Evolutionary conservation across 2,888 invertebrate species (phyloP).

Genomic region (Resseliella maxima): DNA sequence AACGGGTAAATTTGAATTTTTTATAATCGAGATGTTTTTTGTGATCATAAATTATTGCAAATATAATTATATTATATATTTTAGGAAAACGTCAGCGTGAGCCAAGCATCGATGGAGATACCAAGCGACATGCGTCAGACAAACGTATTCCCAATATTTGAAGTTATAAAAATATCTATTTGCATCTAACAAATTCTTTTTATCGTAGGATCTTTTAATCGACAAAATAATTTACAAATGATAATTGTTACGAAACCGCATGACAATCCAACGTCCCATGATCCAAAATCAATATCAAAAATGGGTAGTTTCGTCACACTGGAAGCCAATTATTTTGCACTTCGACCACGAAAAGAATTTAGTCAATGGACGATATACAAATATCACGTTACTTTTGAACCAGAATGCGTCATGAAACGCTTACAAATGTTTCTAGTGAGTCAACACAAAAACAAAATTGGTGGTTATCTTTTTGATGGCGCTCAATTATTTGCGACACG

Average conservation of each 20-base stretch:
- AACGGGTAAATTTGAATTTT: background rate
- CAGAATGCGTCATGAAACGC: constrained; percentile 74
- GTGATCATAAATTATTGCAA: too few species aligned
- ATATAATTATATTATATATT: too few species aligned
- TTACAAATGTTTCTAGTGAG: constrained; percentile 73
- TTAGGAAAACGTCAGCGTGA: background rate
- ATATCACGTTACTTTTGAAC: constrained; percentile 77
- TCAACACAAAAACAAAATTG: constrained; percentile 70
- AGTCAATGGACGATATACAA: constrained; percentile 79
- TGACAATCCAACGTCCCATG: background rate
- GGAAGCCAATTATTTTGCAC: constrained; percentile 76
- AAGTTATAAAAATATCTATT: background rate
- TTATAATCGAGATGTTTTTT: too few species aligned
- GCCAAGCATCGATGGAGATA: background rate
- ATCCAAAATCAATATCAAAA: background rate
- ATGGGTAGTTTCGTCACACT: constrained; percentile 70
- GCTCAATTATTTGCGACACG: constrained; percentile 75
- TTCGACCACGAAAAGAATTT: constrained; percentile 69
- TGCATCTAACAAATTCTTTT: too few species aligned
- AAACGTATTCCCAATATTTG: background rate
- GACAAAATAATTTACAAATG: background rate
- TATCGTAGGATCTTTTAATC: background rate
- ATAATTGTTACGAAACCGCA: background rate
- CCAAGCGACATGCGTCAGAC: background rate
- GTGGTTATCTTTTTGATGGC: constrained; percentile 83